Evolutionary conservation across 2,888 invertebrate genomes (phyloP).

Genomic region (Rapana venosa): DNA sequence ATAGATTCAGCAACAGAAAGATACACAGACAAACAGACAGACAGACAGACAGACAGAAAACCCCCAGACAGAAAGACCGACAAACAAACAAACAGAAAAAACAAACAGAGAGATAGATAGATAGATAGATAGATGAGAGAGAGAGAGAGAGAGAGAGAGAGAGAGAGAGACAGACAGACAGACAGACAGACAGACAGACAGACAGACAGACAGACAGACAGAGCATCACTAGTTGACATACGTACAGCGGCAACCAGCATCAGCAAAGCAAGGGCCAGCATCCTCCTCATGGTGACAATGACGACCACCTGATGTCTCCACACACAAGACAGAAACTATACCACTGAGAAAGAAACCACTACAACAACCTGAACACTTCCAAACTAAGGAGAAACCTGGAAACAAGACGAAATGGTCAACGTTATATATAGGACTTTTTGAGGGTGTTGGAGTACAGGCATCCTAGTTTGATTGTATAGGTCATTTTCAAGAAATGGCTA

Average conservation of each 20-base stretch:
- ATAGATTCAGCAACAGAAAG: neutral
- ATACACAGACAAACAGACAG: neutral
- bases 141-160: conserved; percentile 35
- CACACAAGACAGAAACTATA: too few relatives aligned
- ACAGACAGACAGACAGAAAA: neutral
- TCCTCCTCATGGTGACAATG: too few relatives aligned
- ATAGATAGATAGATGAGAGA: conserved; percentile 20
- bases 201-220: conserved; percentile 29
- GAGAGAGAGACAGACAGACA: conserved; percentile 28
- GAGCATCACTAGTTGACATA: neutral
- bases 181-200: conserved; percentile 21
- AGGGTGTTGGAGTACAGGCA: too few relatives aligned
- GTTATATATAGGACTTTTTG: too few relatives aligned
- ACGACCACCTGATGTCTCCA: too few relatives aligned
- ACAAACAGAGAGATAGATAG: too few relatives aligned
- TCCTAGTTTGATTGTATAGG: too few relatives aligned
- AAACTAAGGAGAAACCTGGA: too few relatives aligned
- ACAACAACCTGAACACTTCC: too few relatives aligned
- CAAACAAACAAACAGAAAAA: conserved; percentile 21
- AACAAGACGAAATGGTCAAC: too few relatives aligned
- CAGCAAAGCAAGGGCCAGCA: neutral
- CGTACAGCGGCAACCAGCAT: neutral
- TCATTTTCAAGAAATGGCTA: too few relatives aligned
- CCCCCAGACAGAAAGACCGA: neutral
- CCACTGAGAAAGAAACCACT: too few relatives aligned